phyloP scores from a whole-genome alignment of 2,113 vertebrate genomes.

The Cyanoderma ruficeps region DNA sequence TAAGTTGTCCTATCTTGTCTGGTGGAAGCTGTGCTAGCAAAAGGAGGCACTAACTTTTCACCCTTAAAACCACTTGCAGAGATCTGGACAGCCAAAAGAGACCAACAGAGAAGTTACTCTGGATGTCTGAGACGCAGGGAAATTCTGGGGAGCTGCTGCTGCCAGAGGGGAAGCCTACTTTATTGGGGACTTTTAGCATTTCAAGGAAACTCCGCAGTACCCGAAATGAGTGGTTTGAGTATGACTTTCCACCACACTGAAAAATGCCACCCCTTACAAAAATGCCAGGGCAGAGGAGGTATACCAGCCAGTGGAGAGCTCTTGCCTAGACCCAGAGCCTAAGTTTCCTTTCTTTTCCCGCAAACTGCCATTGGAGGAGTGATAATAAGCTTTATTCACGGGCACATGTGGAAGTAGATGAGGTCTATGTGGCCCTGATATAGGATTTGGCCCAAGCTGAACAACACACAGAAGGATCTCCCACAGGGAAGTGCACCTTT shows the following conservation, averaged over 20 bases:
- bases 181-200: neutral
- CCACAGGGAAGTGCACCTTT: neutral
- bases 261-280: neutral
- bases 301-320: neutral
- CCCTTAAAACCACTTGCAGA: neutral
- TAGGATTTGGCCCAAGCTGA: neutral
- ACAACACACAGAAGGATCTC: neutral
- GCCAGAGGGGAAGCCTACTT: constrained; percentile 2
- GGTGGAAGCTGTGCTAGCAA: neutral
- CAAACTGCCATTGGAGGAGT: fast-evolving
- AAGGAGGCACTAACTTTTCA: neutral
- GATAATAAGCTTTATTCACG: neutral
- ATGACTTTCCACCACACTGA: neutral
- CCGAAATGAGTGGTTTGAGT: neutral
- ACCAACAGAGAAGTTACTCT: constrained; percentile 2
- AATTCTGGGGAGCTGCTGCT: neutral
- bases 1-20: neutral
- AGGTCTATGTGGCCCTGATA: neutral
- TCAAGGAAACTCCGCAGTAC: neutral
- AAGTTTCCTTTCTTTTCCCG: neutral
- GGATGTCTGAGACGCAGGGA: neutral
- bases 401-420: neutral
- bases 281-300: neutral
- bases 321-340: neutral
- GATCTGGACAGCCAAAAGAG: neutral